Percentiles rank a stretch among this genome's conserved stretches.
phyloP scores from a whole-genome alignment of 1,140 invertebrate species.

The Sitophilus oryzae region DNA sequence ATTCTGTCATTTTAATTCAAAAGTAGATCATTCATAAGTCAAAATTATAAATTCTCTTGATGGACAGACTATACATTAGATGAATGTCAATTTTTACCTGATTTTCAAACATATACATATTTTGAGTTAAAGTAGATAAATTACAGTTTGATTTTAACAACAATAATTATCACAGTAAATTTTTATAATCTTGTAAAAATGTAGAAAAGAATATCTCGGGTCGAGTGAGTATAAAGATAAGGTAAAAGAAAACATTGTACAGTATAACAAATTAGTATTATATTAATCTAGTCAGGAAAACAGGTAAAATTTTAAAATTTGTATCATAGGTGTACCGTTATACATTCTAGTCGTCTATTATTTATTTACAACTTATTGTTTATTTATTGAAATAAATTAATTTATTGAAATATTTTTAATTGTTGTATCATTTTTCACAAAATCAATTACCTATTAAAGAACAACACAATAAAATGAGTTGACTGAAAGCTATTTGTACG shows the following conservation, averaged over 20 bases:
- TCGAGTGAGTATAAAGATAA: too few relatives aligned
- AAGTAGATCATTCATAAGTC: too few relatives aligned
- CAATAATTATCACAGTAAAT: too few relatives aligned
- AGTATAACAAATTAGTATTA: constrained; percentile 6
- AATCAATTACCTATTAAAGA: neutral
- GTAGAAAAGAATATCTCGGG: constrained; percentile 1
- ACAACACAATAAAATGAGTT: too few relatives aligned
- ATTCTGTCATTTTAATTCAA: too few relatives aligned
- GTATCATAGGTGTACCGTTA: constrained; percentile 15
- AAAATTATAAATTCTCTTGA: too few relatives aligned
- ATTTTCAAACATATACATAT: too few relatives aligned
- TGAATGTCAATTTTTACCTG: too few relatives aligned
- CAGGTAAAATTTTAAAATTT: constrained; percentile 16
- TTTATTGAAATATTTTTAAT: constrained; percentile 3
- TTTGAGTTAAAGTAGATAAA: too few relatives aligned
- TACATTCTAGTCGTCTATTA: constrained; percentile 20
- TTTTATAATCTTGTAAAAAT: neutral
- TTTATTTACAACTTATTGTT: constrained; percentile 16
- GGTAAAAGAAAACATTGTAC: constrained; percentile 11
- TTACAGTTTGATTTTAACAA: too few relatives aligned
- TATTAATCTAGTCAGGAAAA: constrained; percentile 19
- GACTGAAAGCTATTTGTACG: too few relatives aligned
- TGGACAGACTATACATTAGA: too few relatives aligned
- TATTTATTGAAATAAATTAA: constrained; percentile 15
- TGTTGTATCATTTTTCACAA: neutral